phyloP scores from a whole-genome alignment of 2,113 vertebrate species.

The Neodon shergylaensis region DNA sequence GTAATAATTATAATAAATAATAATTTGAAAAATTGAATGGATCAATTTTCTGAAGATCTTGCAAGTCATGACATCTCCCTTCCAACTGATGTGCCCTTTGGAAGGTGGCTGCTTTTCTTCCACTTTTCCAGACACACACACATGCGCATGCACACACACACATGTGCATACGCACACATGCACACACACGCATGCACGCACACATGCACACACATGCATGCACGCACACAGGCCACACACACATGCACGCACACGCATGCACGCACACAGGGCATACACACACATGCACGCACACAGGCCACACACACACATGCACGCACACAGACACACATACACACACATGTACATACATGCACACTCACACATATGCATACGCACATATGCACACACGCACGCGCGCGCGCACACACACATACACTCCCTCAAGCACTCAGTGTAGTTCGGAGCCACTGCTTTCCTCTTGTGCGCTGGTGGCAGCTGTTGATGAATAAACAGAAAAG shows the following conservation, averaged over 20 bases:
- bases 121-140: conserved; percentile 12
- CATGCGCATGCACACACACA: background rate
- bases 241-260: background rate
- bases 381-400: too few species aligned
- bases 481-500: conserved; percentile 74
- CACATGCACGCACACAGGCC: background rate
- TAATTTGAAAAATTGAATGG: background rate
- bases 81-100: background rate
- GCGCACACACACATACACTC: background rate
- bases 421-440: background rate
- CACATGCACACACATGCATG: background rate
- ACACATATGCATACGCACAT: background rate
- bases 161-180: too few species aligned
- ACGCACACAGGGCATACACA: background rate
- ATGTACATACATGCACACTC: too few species aligned
- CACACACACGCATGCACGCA: background rate
- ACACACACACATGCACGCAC: too few species aligned
- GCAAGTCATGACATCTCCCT: background rate
- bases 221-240: background rate
- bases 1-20: background rate
- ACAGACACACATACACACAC: background rate
- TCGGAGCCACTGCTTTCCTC: background rate
- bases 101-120: background rate
- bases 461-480: conserved; percentile 52
- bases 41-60: background rate